phyloP scores from a whole-genome alignment of 1,140 invertebrate genomes.

The Muscidifurax raptorellus region DNA sequence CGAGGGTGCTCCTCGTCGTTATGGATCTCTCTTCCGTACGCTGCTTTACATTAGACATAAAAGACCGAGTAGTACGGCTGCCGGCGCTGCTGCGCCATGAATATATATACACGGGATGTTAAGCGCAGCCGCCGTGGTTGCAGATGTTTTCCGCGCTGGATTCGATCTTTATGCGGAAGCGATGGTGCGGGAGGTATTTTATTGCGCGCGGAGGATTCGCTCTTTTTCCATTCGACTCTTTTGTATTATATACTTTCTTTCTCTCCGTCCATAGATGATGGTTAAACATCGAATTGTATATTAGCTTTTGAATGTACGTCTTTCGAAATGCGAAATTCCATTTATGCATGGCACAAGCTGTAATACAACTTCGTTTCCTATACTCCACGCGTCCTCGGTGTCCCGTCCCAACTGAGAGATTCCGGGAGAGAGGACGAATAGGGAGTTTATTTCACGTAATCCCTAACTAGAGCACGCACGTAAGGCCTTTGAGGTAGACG shows the following conservation, averaged over 20 bases:
- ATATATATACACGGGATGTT: background rate
- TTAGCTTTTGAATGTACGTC: too few species aligned
- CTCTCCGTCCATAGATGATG: background rate
- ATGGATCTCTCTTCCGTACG: constrained; percentile 59
- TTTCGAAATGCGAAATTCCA: too few species aligned
- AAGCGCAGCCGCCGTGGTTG: background rate
- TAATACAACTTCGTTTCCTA: too few species aligned
- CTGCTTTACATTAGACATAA: constrained; percentile 60
- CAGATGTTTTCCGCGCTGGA: background rate
- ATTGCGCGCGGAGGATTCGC: background rate
- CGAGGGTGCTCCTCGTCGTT: constrained; percentile 64
- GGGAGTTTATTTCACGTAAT: constrained; percentile 67
- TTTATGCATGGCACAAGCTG: too few species aligned
- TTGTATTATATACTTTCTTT: background rate
- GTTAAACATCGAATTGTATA: too few species aligned
- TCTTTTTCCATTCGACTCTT: background rate
- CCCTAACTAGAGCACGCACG: constrained; percentile 56
- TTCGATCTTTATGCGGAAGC: constrained; percentile 8
- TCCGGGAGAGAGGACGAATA: background rate
- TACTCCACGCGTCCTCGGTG: background rate
- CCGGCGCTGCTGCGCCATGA: background rate
- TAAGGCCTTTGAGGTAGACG: constrained; percentile 69
- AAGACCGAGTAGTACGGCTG: constrained; percentile 56
- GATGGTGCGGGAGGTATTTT: background rate
- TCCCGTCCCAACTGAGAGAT: constrained; percentile 27